phyloP scores from a whole-genome alignment of 2,113 vertebrate genomes.

The Pheucticus melanocephalus region DNA sequence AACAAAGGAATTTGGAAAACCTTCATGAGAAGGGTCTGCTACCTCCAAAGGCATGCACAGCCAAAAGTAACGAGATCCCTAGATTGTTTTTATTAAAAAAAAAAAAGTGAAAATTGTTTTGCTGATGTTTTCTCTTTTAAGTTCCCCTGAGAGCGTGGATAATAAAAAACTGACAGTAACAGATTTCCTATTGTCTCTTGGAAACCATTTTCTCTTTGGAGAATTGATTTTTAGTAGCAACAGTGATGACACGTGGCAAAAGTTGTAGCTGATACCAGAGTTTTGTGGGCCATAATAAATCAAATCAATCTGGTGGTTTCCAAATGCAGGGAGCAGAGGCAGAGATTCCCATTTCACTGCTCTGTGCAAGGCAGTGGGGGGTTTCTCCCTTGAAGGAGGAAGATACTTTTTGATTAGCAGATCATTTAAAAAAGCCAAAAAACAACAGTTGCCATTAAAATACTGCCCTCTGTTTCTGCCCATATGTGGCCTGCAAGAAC shows the following conservation, averaged over 20 bases:
- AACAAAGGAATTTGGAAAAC: neutral
- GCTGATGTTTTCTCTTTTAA: conserved; percentile 65
- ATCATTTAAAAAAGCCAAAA: neutral
- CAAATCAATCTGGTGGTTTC: conserved; percentile 54
- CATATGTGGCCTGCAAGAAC: neutral
- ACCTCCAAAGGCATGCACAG: neutral
- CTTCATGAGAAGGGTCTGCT: neutral
- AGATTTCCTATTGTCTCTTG: conserved; percentile 67
- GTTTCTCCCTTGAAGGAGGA: neutral
- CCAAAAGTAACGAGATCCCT: neutral
- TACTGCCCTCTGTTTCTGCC: neutral
- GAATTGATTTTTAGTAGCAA: conserved; percentile 80
- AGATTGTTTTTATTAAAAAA: neutral
- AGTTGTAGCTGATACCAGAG: conserved; percentile 71
- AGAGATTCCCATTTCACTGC: neutral
- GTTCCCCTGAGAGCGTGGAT: conserved; percentile 50
- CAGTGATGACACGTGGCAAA: conserved; percentile 70
- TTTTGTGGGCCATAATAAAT: conserved; percentile 73
- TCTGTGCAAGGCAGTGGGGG: neutral
- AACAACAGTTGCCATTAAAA: neutral
- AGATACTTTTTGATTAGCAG: neutral
- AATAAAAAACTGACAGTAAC: conserved; percentile 77
- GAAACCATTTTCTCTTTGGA: conserved; percentile 59
- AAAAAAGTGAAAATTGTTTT: conserved; percentile 52
- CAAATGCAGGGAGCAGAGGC: neutral